These are phyloP conservation scores for Gymnothorax reevesii DNA, from an alignment of 2,797 vertebrate genomes.

Conservation along the genomic window DNA sequence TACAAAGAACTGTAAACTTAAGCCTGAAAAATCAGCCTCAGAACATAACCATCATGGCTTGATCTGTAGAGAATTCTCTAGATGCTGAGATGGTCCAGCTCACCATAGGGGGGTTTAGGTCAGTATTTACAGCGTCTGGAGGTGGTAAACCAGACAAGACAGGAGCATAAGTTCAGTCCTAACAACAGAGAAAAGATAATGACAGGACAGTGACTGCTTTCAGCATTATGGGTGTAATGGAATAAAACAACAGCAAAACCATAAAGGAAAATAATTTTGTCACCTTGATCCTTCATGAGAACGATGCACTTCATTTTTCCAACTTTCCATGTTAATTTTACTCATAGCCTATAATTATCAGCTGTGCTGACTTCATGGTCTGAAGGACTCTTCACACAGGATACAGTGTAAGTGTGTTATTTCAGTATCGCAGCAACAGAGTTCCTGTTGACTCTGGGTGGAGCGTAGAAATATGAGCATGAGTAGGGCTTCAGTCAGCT, in stretches of 20 bases:
- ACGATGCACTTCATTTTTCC: constrained; percentile 57
- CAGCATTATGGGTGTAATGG: neutral
- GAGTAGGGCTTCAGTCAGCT: constrained; percentile 10
- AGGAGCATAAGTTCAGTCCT: neutral
- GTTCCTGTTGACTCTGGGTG: constrained; percentile 13
- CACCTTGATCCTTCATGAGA: neutral
- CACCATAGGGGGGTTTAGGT: neutral
- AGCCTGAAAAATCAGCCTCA: neutral
- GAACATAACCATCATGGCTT: neutral
- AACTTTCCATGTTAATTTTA: constrained; percentile 57
- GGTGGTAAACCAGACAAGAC: neutral
- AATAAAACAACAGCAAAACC: neutral
- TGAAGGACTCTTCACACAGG: neutral
- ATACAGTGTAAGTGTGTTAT: neutral
- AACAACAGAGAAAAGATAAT: neutral
- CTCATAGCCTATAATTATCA: constrained; percentile 61
- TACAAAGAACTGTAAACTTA: neutral
- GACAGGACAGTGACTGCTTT: neutral
- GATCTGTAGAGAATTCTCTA: neutral
- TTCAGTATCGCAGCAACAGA: neutral
- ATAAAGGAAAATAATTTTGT: neutral
- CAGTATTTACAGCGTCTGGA: neutral
- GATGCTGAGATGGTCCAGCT: neutral
- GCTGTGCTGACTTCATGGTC: constrained; percentile 46
- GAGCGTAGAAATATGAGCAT: neutral